These are phyloP conservation scores for Atethmia centrago DNA, from an alignment of 2,888 invertebrate genomes.

Conservation along the genomic window DNA sequence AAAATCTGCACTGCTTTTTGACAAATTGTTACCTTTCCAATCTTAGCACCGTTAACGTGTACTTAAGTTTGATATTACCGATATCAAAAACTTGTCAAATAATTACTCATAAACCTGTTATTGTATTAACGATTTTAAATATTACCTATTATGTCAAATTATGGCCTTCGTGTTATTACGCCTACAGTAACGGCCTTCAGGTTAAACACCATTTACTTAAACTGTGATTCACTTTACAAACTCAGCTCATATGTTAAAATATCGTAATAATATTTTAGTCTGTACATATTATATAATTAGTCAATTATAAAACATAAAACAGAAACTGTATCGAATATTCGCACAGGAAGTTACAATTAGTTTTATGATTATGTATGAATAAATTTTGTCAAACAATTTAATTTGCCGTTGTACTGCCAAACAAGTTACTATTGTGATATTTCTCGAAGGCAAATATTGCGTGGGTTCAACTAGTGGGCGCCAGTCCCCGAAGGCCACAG, in stretches of 20 bases:
- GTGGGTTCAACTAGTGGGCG: constrained; percentile 18
- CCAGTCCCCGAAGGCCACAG: constrained; percentile 8
- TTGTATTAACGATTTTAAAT: constrained; percentile 76
- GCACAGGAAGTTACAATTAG: constrained; percentile 71
- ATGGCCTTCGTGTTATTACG: constrained; percentile 79
- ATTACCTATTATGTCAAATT: constrained; percentile 67
- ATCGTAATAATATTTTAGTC: constrained; percentile 70
- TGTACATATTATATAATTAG: constrained; percentile 75
- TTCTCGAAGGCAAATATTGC: constrained; percentile 47
- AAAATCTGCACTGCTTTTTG: constrained; percentile 60
- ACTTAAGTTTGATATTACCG: constrained; percentile 84
- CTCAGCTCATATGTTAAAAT: constrained; percentile 80
- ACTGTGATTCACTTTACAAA: constrained; percentile 89
- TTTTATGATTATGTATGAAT: constrained; percentile 69
- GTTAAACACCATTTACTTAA: constrained; percentile 84
- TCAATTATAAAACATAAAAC: constrained; percentile 75
- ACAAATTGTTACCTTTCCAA: constrained; percentile 58
- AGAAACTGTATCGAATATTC: constrained; percentile 74
- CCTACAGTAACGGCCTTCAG: constrained; percentile 82
- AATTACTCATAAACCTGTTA: constrained; percentile 70
- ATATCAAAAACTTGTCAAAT: constrained; percentile 66
- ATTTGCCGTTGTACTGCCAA: constrained; percentile 67
- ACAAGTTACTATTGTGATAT: constrained; percentile 58
- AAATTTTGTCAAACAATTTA: constrained; percentile 60
- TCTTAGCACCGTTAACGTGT: constrained; percentile 75